Evolutionary conservation across 2,797 vertebrate genomes (phyloP).

Genomic region (Danio choprae): DNA sequence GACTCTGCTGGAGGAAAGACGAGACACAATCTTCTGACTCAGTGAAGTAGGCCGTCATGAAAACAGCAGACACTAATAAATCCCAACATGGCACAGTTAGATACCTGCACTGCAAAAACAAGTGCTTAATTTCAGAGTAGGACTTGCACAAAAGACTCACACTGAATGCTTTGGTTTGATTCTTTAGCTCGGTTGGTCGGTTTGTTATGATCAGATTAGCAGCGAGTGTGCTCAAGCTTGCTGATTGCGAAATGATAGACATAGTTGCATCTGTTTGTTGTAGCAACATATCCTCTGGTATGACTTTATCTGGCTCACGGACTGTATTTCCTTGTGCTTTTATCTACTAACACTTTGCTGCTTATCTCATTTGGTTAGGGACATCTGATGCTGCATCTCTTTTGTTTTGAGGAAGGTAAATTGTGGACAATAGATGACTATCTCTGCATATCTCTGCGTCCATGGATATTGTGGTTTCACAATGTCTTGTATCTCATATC

Average conservation of each 20-base stretch:
- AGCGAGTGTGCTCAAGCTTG: neutral
- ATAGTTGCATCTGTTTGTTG: constrained; percentile 27
- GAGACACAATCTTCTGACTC: constrained; percentile 73
- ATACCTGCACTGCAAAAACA: constrained; percentile 30
- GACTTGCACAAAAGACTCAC: neutral
- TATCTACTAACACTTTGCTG: constrained; percentile 35
- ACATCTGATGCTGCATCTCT: constrained; percentile 39
- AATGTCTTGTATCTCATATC: constrained; percentile 11
- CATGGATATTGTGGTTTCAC: constrained; percentile 23
- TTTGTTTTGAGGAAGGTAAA: constrained; percentile 36
- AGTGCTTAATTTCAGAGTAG: neutral
- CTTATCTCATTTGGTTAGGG: constrained; percentile 55
- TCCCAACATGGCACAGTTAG: constrained; percentile 47
- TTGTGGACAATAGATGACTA: constrained; percentile 36
- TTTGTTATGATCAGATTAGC: constrained; percentile 21
- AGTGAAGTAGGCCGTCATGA: constrained; percentile 69
- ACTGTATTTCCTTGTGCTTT: constrained; percentile 31
- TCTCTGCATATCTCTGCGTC: constrained; percentile 13
- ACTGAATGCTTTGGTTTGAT: neutral
- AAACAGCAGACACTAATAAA: constrained; percentile 57
- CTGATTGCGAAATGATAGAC: constrained; percentile 4
- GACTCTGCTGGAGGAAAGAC: constrained; percentile 71
- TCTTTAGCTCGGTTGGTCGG: neutral
- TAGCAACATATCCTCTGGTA: constrained; percentile 24
- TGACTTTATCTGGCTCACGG: constrained; percentile 3